phyloP scores from a whole-genome alignment of 1,140 invertebrate species.

The Scaptomyza montana region DNA sequence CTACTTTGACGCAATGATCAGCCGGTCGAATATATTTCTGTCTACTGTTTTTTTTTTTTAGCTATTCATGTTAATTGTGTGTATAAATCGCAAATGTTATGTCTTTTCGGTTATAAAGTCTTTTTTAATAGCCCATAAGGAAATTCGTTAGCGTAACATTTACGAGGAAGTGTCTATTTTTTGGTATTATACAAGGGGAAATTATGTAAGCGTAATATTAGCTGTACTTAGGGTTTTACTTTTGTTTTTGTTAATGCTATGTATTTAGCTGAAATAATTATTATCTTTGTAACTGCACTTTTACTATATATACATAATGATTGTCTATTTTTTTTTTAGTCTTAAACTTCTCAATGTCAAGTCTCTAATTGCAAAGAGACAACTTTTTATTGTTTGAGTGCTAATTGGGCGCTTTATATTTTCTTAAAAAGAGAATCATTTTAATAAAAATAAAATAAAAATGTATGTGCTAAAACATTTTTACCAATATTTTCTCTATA shows the following conservation, averaged over 20 bases:
- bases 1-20: constrained; percentile 57
- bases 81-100: constrained; percentile 3
- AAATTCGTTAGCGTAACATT: constrained; percentile 9
- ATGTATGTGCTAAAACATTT: too few species aligned
- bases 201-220: constrained; percentile 24
- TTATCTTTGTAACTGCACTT: background rate
- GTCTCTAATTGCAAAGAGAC: constrained; percentile 27
- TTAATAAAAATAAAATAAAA: too few species aligned
- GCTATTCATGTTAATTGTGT: constrained; percentile 16
- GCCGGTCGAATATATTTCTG: constrained; percentile 24
- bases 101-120: constrained; percentile 22
- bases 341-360: constrained; percentile 7
- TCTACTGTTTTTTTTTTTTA: background rate
- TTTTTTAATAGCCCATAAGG: constrained; percentile 18
- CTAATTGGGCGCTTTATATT: constrained; percentile 41
- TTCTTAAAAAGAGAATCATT: background rate
- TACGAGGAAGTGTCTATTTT: constrained; percentile 15
- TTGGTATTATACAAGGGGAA: constrained; percentile 7
- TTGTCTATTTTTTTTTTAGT: background rate
- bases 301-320: background rate
- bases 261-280: background rate
- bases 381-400: constrained; percentile 26
- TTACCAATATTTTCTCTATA: background rate
- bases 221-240: background rate
- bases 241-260: background rate